These are phyloP conservation scores for Tribolium castaneum DNA, from an alignment of 1,140 invertebrate genomes.

Conservation along the genomic window DNA sequence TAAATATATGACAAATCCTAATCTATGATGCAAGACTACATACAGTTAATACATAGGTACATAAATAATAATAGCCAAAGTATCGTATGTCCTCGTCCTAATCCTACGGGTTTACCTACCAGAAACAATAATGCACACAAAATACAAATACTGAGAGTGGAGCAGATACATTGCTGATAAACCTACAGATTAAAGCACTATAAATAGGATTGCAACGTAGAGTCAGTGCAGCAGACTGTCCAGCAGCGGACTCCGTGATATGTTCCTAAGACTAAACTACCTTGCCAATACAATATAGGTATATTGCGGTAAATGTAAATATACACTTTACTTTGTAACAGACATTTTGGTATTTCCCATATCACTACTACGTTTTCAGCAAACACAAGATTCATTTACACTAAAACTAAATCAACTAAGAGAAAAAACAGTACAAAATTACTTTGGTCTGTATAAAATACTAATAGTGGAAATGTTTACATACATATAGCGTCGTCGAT, in stretches of 20 bases:
- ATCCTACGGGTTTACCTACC: conserved; percentile 53
- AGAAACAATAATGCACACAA: conserved; percentile 57
- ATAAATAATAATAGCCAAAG: conserved; percentile 51
- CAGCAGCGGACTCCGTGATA: conserved; percentile 55
- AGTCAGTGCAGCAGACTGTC: conserved; percentile 53
- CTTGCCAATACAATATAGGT: conserved; percentile 54
- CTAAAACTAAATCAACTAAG: conserved; percentile 48
- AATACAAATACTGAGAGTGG: conserved; percentile 61
- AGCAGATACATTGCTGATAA: conserved; percentile 53
- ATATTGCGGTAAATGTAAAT: conserved; percentile 46
- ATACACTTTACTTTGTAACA: conserved; percentile 50
- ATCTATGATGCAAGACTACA: conserved; percentile 43
- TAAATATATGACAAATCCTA: conserved; percentile 61
- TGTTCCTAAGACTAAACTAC: conserved; percentile 57
- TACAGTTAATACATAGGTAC: conserved; percentile 53
- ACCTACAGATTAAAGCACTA: conserved; percentile 58
- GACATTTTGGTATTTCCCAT: conserved; percentile 57
- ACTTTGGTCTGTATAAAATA: conserved; percentile 65
- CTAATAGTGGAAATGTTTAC: conserved; percentile 58
- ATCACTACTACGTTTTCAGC: conserved; percentile 50
- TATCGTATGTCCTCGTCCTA: conserved; percentile 42
- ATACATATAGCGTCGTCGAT: conserved; percentile 16
- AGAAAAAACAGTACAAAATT: conserved; percentile 58
- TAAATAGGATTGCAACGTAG: conserved; percentile 58
- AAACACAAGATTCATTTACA: conserved; percentile 35